Conservation (phyloP, 2,113 vertebrate species). For the Gallinago media region DNA sequence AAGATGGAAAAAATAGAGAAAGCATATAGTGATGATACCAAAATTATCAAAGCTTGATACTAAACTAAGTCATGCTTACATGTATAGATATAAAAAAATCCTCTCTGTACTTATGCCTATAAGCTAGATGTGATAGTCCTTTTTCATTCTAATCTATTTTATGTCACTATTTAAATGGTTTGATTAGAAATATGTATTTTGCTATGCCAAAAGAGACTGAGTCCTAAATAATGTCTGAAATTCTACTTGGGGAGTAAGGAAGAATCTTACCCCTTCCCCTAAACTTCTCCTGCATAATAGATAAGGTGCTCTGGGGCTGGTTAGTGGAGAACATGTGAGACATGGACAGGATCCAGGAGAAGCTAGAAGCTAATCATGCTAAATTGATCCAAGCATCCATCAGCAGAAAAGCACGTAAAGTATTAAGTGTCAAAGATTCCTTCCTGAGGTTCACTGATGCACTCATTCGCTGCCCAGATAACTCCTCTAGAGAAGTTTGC, state of each 20-base stretch:
- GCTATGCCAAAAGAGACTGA: neutral
- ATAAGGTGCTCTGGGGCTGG: neutral
- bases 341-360: neutral
- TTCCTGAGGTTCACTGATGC: neutral
- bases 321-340: neutral
- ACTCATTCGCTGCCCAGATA: neutral
- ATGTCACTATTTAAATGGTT: neutral
- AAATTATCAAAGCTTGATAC: neutral
- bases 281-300: neutral
- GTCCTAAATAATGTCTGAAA: neutral
- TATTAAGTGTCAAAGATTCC: neutral
- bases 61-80: neutral
- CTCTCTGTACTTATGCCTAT: neutral
- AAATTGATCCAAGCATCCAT: neutral
- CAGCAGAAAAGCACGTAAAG: neutral
- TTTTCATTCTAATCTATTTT: neutral
- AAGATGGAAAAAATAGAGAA: neutral
- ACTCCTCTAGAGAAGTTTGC: neutral
- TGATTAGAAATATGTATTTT: neutral
- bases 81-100: fast-evolving
- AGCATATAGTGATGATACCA: neutral
- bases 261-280: neutral
- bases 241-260: neutral
- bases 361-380: neutral
- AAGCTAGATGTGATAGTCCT: fast-evolving